phyloP scores from a whole-genome alignment of 2,888 invertebrate species.

The Tridacna gigas region DNA sequence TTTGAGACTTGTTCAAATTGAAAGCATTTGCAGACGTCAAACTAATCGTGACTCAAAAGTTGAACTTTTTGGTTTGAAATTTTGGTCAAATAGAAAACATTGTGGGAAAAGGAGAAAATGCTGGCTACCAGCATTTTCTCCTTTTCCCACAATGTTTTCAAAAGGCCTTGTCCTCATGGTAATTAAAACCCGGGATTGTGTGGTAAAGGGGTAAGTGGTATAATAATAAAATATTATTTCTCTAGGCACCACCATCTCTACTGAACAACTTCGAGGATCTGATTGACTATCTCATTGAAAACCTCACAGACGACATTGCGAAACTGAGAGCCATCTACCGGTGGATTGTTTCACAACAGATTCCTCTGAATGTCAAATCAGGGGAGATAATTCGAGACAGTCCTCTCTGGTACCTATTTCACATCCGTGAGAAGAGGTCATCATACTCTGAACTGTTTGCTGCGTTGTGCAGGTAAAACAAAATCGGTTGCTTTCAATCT shows the following conservation, averaged over 20 bases:
- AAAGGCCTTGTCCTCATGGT: no score
- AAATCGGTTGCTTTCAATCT: no score
- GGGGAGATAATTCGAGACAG: conserved; percentile 56
- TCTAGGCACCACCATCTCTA: conserved; percentile 52
- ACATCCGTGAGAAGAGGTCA: conserved; percentile 58
- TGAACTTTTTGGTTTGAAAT: no score
- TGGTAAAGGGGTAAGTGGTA: no score
- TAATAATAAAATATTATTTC: neutral
- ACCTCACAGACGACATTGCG: conserved; percentile 53
- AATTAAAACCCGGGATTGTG: no score
- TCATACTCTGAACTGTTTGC: conserved; percentile 66
- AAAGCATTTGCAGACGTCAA: no score
- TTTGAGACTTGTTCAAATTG: no score
- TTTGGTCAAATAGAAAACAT: neutral
- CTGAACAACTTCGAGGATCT: conserved; percentile 63
- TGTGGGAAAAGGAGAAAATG: neutral
- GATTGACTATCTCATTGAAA: conserved; percentile 57
- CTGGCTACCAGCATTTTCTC: neutral
- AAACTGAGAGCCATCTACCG: conserved; percentile 66
- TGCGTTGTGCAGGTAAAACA: conserved; percentile 64
- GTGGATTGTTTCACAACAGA: conserved; percentile 66
- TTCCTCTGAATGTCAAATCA: conserved; percentile 48
- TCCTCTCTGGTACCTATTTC: conserved; percentile 64
- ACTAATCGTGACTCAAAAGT: no score
- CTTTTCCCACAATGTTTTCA: neutral